Base-by-base conservation (phyloP, 2,888 invertebrate species). In the Temnothorax ravouxi region DNA sequence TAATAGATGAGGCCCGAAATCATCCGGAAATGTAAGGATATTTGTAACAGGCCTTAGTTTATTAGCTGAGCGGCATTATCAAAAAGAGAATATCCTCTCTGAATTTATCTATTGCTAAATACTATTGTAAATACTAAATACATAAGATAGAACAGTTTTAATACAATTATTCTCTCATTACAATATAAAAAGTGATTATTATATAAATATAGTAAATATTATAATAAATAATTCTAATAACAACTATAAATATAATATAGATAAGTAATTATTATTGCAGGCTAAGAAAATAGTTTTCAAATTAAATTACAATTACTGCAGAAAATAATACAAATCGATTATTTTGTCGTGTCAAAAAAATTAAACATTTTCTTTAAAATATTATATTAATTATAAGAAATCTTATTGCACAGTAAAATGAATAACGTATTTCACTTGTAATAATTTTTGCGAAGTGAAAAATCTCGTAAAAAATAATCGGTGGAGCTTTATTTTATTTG, bases 41-140 rank as follows among this genome's bases (percentile, higher is more conserved):
- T 84, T 71, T 76, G 67, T 88, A 91, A 91, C 85, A 61, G 84
- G 56, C 38, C 54, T 76, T 84, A 87, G 79, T 92, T 92, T 92
- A 92, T 88, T 86, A 86, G 56, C 64, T 25, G 80, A 56, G 34
- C 84, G 83, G 66, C 15, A 50, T 41, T 13, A 11, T 83, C 66
- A 76, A 83, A 84, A 84, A 82, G 66, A 54, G 38, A 75, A 34
- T 21, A 11, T 5, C 13, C 21, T 3, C 15, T 5, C 8, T 61
- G 5, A 61, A 62, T 61, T 74, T 47, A 74, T 59, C 15, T 21
- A n/a, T 75, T 61, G 21, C 2, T 15, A 34, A 75, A 52, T 21
- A 50, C 15, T 71, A 1, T 13, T n/a, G 25, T 15, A 13, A 59
- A 74, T 44, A 29, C 11, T 8, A 13, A 47, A 29, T n/a, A 15